phyloP scores from a whole-genome alignment of 2,797 vertebrate species.

The Numenius phaeopus region DNA sequence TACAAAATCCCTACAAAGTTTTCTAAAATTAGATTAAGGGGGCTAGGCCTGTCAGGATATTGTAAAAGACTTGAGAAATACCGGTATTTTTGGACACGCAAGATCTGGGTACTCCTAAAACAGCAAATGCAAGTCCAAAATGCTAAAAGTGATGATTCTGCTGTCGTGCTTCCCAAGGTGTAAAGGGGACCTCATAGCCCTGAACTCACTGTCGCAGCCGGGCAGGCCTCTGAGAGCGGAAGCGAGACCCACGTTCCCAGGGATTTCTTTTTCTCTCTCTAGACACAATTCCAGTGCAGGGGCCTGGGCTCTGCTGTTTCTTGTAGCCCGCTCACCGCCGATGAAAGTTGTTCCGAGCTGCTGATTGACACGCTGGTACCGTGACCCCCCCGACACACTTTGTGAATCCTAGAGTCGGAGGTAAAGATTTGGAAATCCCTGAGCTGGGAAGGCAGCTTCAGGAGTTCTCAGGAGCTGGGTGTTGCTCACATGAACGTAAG shows the following conservation, averaged over 20 bases:
- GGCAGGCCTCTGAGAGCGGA: neutral
- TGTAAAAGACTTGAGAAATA: slow-evolving; percentile 40
- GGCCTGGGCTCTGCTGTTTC: neutral
- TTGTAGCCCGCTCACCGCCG: fast-evolving
- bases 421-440: neutral
- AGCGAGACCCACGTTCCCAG: neutral
- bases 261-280: neutral
- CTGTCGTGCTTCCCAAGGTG: neutral
- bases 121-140: neutral
- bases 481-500: neutral
- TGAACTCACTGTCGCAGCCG: neutral
- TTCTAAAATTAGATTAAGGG: slow-evolving; percentile 53
- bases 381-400: neutral
- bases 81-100: neutral
- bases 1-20: slow-evolving; percentile 53
- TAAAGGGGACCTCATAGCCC: neutral
- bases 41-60: slow-evolving; percentile 25
- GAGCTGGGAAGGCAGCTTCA: neutral
- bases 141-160: neutral
- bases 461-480: neutral
- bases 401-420: neutral
- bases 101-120: neutral
- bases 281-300: fast-evolving
- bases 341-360: neutral
- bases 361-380: neutral